Evolutionary conservation across 1,140 invertebrate genomes (phyloP).

Genomic region (Eufriesea mexicana): DNA sequence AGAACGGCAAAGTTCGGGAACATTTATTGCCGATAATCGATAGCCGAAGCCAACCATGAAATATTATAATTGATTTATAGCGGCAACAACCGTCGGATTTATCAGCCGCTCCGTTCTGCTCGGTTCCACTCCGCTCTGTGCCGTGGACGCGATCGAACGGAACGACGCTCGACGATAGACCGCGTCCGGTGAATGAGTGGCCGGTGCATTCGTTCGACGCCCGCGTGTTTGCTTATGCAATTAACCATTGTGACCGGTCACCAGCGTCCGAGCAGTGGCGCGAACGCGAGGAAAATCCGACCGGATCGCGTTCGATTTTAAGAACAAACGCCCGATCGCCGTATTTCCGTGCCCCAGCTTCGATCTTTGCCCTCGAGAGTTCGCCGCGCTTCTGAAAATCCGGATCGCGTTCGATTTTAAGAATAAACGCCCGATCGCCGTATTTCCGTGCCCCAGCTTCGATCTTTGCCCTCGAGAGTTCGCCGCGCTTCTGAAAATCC

Average conservation of each 20-base stretch:
- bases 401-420: background rate
- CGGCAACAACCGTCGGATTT: conserved; percentile 70
- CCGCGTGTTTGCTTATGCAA: conserved; percentile 58
- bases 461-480: background rate
- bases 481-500: background rate
- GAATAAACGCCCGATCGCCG: background rate
- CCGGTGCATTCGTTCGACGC: conserved; percentile 59
- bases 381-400: background rate
- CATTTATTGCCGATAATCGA: conserved; percentile 76
- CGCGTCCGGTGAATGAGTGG: conserved; percentile 61
- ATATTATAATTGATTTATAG: conserved; percentile 81
- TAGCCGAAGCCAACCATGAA: conserved; percentile 79
- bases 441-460: too few species aligned
- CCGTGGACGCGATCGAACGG: conserved; percentile 65
- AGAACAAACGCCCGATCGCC: background rate
- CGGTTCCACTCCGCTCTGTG: conserved; percentile 49
- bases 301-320: background rate
- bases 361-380: background rate
- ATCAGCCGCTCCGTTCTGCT: conserved; percentile 68
- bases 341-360: too few species aligned
- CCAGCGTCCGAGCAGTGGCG: background rate
- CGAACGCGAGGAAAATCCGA: background rate
- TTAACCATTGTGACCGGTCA: conserved; percentile 43
- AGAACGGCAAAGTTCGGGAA: conserved; percentile 25
- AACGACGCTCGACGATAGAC: conserved; percentile 65